Conservation (phyloP, 1,140 invertebrate species). For the Coelopa frigida region DNA sequence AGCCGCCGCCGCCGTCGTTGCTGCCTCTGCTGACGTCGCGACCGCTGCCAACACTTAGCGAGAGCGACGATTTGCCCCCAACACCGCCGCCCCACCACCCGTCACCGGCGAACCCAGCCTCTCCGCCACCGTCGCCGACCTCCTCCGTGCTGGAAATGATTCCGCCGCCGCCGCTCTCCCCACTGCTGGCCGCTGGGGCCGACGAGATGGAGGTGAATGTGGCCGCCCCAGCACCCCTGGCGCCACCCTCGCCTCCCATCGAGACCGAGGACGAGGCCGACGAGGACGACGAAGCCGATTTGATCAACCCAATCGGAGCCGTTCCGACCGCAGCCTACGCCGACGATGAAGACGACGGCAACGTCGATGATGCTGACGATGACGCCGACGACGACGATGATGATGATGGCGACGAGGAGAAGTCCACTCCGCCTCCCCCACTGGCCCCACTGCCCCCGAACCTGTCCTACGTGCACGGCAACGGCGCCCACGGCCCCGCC, state of each 20-base stretch:
- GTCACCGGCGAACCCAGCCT: conserved; percentile 15
- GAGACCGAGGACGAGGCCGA: conserved; percentile 29
- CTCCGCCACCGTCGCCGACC: conserved; percentile 22
- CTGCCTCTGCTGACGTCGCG: conserved; percentile 15
- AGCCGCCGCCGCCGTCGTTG: conserved; percentile 23
- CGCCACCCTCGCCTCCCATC: conserved; percentile 11
- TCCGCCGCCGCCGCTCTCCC: conserved; percentile 31
- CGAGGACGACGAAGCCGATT: conserved; percentile 29
- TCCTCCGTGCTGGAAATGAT: conserved; percentile 36
- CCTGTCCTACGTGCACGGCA: conserved; percentile 31
- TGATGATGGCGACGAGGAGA: conserved; percentile 29
- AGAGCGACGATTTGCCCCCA: conserved; percentile 39
- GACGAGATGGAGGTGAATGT: background rate
- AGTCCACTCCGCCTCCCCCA: conserved; percentile 36
- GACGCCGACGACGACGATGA: conserved; percentile 17
- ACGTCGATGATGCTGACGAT: conserved; percentile 16
- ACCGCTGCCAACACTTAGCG: conserved; percentile 33
- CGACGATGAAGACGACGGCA: conserved; percentile 8
- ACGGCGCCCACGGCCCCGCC: conserved; percentile 3
- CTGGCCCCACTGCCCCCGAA: conserved; percentile 38
- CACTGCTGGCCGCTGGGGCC: conserved; percentile 16
- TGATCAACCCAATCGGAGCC: no score
- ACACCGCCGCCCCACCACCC: conserved; percentile 30
- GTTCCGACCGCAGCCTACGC: conserved; percentile 14
- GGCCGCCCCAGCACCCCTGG: conserved; percentile 3